Conservation (phyloP, 2,797 vertebrate genomes). For the Silurus aristotelis region DNA sequence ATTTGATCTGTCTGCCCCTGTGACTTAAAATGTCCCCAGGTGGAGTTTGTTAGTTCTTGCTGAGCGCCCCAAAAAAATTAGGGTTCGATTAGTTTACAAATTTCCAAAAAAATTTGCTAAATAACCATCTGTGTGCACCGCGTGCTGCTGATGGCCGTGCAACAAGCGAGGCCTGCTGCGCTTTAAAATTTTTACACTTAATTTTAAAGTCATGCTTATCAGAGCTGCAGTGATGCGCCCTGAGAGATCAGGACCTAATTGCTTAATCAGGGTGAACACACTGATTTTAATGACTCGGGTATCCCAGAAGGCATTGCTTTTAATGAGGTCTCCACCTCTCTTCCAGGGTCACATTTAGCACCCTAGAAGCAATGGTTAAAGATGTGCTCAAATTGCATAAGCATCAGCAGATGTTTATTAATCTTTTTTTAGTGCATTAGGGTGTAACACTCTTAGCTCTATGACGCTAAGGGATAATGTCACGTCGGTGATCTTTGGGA, state of each 20-base stretch:
- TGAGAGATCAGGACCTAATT: constrained; percentile 45
- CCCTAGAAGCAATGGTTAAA: constrained; percentile 32
- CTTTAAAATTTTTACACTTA: constrained; percentile 28
- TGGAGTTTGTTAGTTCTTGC: constrained; percentile 34
- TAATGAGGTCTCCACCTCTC: constrained; percentile 48
- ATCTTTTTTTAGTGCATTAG: constrained; percentile 15
- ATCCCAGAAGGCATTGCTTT: constrained; percentile 49
- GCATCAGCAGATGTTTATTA: constrained; percentile 21
- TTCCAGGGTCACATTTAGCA: constrained; percentile 43
- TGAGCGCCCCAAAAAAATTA: constrained; percentile 44
- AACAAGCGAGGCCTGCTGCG: constrained; percentile 8
- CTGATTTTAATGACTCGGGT: constrained; percentile 41
- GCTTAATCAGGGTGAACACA: constrained; percentile 36
- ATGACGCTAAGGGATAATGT: constrained; percentile 26
- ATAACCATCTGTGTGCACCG: constrained; percentile 42
- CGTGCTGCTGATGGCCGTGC: constrained; percentile 7
- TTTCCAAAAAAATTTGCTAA: constrained; percentile 45
- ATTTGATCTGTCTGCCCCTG: constrained; percentile 10
- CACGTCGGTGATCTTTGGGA: constrained; percentile 11
- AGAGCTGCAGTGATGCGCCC: constrained; percentile 39
- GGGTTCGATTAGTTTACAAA: constrained; percentile 47
- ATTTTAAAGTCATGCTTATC: constrained; percentile 43
- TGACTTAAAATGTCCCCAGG: constrained; percentile 25
- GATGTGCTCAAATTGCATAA: constrained; percentile 21
- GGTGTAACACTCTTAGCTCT: constrained; percentile 6